These are phyloP conservation scores for Pyrgus malvae DNA, from an alignment of 2,888 invertebrate species.

Conservation along the genomic window DNA sequence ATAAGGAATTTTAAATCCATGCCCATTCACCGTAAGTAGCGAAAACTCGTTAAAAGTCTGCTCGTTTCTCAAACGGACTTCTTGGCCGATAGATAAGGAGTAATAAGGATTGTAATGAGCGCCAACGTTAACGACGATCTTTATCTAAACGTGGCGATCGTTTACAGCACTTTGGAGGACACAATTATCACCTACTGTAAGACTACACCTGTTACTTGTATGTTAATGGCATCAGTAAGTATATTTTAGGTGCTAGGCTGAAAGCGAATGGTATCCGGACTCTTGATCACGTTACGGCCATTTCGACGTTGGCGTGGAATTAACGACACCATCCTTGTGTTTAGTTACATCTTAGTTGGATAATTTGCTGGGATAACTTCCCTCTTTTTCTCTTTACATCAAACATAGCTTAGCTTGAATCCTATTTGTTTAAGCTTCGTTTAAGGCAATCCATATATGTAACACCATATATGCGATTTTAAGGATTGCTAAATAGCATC, in stretches of 20 bases:
- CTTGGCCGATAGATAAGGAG: constrained; percentile 35
- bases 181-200: constrained; percentile 56
- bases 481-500: not conserved
- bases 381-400: constrained; percentile 25
- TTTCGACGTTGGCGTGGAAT: constrained; percentile 26
- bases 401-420: constrained; percentile 21
- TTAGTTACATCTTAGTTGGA: constrained; percentile 37
- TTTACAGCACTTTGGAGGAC: constrained; percentile 51
- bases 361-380: constrained; percentile 14
- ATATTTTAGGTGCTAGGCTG: constrained; percentile 38
- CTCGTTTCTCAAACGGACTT: constrained; percentile 36
- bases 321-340: constrained; percentile 8
- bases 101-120: constrained; percentile 43
- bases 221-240: constrained; percentile 48
- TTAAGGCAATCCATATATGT: constrained; percentile 26
- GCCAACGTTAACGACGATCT: constrained; percentile 51
- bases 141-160: constrained; percentile 62
- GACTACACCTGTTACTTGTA: constrained; percentile 55
- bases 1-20: constrained; percentile 2
- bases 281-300: constrained; percentile 41
- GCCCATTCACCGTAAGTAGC: constrained; percentile 25
- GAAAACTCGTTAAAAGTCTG: constrained; percentile 37
- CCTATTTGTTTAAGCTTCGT: constrained; percentile 23
- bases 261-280: constrained; percentile 30
- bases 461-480: not conserved